Conservation (phyloP, 1,140 invertebrate genomes). For the Dolichoris vasculosae region DNA sequence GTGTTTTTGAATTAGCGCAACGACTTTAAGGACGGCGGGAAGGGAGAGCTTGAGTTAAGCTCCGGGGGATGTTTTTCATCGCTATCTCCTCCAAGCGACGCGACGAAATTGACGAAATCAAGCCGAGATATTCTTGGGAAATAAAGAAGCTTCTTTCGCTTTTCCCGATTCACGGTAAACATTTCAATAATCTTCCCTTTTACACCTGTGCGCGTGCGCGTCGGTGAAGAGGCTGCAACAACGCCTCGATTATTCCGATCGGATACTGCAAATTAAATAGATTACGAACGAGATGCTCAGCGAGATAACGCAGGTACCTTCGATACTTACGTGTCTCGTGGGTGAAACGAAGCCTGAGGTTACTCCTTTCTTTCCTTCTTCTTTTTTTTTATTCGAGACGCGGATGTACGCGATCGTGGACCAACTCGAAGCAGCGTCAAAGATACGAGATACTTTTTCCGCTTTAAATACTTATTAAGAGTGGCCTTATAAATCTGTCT, state of each 20-base stretch:
- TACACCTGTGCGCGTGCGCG: neutral
- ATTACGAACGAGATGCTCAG: conserved; percentile 21
- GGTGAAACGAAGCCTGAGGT: neutral
- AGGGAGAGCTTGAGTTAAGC: neutral
- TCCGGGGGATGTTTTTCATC: neutral
- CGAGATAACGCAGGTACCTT: neutral
- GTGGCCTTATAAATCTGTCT: neutral
- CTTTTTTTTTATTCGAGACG: neutral
- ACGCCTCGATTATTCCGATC: neutral
- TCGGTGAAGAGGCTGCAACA: neutral
- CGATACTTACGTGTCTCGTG: neutral
- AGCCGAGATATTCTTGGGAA: too few species aligned
- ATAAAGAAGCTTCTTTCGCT: too few species aligned
- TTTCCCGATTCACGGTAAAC: too few species aligned
- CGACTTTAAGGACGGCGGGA: too few species aligned
- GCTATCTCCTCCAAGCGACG: neutral
- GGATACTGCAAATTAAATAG: conserved; percentile 52
- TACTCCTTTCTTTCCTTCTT: neutral
- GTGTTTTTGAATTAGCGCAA: too few species aligned
- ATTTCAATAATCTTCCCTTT: too few species aligned
- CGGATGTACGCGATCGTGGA: neutral
- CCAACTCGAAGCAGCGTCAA: conserved; percentile 17
- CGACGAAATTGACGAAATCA: too few species aligned
- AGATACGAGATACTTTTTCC: neutral
- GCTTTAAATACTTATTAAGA: conserved; percentile 4